phyloP scores from a whole-genome alignment of 2,888 invertebrate species.

The Drosophila paracracens region DNA sequence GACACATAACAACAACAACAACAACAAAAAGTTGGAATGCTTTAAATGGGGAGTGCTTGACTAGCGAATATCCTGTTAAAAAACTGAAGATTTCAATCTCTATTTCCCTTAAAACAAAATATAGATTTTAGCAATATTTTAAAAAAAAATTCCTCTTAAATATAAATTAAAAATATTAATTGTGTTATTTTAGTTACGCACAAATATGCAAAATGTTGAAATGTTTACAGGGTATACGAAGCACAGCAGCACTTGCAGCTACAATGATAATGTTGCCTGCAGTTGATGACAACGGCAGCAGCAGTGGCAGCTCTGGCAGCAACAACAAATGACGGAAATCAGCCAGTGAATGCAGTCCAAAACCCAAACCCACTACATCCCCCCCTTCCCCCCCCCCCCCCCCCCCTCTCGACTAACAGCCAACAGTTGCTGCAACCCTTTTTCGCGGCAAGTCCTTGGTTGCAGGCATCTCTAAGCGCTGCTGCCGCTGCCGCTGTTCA shows the following conservation, averaged over 20 bases:
- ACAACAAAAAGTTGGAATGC: slow-evolving; percentile 10
- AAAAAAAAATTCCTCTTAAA: not conserved
- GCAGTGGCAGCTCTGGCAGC: slow-evolving; percentile 38
- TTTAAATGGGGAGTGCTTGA: not conserved
- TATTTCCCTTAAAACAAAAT: not conserved
- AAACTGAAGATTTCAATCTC: not conserved
- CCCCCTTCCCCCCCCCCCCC: too few species aligned
- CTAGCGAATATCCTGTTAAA: not conserved
- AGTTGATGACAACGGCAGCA: slow-evolving; percentile 63
- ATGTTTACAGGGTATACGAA: slow-evolving; percentile 14
- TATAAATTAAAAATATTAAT: not conserved
- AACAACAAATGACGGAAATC: slow-evolving; percentile 72
- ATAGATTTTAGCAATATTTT: not conserved
- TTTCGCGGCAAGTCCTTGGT: slow-evolving; percentile 53
- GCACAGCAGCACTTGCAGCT: slow-evolving; percentile 51
- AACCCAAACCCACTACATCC: not conserved
- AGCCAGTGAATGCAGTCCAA: slow-evolving; percentile 67
- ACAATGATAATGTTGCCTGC: slow-evolving; percentile 66
- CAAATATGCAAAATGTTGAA: not conserved
- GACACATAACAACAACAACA: slow-evolving; percentile 67
- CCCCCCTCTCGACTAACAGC: not conserved
- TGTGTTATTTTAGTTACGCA: not conserved
- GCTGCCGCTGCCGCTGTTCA: slow-evolving; percentile 78
- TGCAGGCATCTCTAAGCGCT: slow-evolving; percentile 53
- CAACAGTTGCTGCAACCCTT: slow-evolving; percentile 43